Conservation (phyloP, 2,113 vertebrate genomes). For the Polypterus bichir region DNA sequence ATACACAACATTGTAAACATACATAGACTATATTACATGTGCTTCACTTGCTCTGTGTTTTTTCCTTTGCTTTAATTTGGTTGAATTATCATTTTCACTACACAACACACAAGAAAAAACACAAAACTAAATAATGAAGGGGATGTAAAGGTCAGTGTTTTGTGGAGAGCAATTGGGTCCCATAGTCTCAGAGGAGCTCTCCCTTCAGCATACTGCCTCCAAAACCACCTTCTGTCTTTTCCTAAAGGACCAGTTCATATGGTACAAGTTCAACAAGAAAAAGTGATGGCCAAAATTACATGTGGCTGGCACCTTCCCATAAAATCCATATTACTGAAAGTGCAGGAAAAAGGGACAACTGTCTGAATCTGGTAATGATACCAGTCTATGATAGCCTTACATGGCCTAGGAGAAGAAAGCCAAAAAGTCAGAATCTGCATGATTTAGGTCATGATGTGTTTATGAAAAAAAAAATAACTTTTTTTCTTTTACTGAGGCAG, state of each 20-base stretch:
- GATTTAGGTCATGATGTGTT: not conserved
- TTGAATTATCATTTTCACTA: slow-evolving; percentile 51
- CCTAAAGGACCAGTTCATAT: not conserved
- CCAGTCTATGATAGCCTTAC: too few species aligned
- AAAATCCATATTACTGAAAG: too few species aligned
- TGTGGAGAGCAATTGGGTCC: slow-evolving; percentile 34
- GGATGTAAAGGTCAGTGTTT: slow-evolving; percentile 25
- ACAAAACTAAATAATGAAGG: slow-evolving; percentile 16
- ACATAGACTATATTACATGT: slow-evolving; percentile 98
- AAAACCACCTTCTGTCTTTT: slow-evolving; percentile 10
- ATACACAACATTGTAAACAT: slow-evolving; percentile 99
- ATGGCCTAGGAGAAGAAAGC: too few species aligned
- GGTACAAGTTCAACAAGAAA: too few species aligned
- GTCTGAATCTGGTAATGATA: too few species aligned
- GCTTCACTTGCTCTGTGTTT: slow-evolving; percentile 69
- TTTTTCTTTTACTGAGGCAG: not conserved
- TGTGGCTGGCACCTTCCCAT: too few species aligned
- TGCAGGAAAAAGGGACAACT: too few species aligned
- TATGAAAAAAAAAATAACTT: too few species aligned
- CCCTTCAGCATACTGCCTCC: not conserved
- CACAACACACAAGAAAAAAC: slow-evolving; percentile 52
- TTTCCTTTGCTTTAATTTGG: slow-evolving; percentile 38
- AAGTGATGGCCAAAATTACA: too few species aligned
- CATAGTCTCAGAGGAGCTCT: slow-evolving; percentile 24
- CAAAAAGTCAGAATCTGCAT: too few species aligned